phyloP scores from a whole-genome alignment of 2,888 invertebrate species.

The Oxystoma pomonae region DNA sequence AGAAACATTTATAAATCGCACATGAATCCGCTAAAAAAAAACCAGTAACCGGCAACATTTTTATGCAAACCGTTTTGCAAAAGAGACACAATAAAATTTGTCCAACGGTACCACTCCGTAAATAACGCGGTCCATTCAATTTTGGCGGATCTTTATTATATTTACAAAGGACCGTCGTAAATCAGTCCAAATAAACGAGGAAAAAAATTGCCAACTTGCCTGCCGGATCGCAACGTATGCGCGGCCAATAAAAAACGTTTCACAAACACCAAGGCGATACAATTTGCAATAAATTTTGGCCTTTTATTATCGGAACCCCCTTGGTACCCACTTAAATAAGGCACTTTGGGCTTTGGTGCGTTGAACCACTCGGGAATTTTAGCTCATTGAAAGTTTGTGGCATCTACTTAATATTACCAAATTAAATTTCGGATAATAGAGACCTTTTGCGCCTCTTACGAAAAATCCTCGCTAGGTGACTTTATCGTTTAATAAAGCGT shows the following conservation, averaged over 20 bases:
- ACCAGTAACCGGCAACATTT: background rate
- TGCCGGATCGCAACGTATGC: background rate
- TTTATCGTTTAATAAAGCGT: too few species aligned
- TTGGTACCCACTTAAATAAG: background rate
- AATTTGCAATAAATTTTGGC: background rate
- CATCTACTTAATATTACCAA: too few species aligned
- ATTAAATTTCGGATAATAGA: too few species aligned
- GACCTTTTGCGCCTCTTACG: too few species aligned
- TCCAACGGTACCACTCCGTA: background rate
- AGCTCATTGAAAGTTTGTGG: too few species aligned
- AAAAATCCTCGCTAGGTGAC: too few species aligned
- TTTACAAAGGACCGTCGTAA: background rate
- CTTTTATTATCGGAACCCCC: background rate
- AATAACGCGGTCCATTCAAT: background rate
- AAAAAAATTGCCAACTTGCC: background rate
- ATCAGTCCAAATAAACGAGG: background rate
- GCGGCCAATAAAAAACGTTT: background rate
- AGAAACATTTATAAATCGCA: too few species aligned
- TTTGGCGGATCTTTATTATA: background rate
- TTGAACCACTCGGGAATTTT: too few species aligned
- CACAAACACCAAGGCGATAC: background rate
- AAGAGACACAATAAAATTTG: background rate
- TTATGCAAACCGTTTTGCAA: background rate
- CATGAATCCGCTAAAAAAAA: too few species aligned
- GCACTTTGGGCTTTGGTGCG: background rate